Base-by-base conservation (phyloP, 2,888 invertebrate genomes). In the Heliconius ismenius region DNA sequence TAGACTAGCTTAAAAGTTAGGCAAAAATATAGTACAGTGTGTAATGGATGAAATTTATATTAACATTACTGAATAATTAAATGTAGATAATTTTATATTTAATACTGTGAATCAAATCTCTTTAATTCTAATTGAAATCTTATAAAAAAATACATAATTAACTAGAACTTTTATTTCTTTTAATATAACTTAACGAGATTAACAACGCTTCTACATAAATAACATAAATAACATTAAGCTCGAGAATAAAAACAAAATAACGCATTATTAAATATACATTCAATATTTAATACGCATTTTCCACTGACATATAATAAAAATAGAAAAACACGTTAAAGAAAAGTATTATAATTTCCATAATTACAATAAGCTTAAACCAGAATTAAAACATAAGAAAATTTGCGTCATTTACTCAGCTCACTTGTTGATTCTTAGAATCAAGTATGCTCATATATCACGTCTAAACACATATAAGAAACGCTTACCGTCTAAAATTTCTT, bases 401-500 rank as follows among this genome's bases (percentile, higher is more conserved):
- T 88, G 87, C 87, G 87, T 88, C 88, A 87, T 82, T 82, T 70
- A 58, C 54, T n/a, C 70, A 58, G 28, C 73, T 58, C 84, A 88
- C 87, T 86, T 87, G 87, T 84, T 83, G 83, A 81, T 87, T 86
- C 87, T 79, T 21, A 83, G 86, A 86, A 84, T 68, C 76, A 32
- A 18, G 80, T 80, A 74, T 79, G 79, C 81, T 84, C 84, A 79
- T 77, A 81, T 83, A 82, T 82, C 82, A 83, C 78, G 78, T 76
- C 64, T 75, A 78, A 81, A 81, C 79, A 78, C 78, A 74, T 80
- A 78, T 74, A 80, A 78, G 78, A 81, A 77, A 73, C 75, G 86
- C 91, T 83, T 84, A 92, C 94, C 92, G 84, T 94, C 93, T 73
- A 94, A 88, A 85, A 93, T 92, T 87, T 93, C 93, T 83, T 94